Evolutionary conservation across 2,113 vertebrate species (phyloP).

Genomic region (Polyodon spathula): DNA sequence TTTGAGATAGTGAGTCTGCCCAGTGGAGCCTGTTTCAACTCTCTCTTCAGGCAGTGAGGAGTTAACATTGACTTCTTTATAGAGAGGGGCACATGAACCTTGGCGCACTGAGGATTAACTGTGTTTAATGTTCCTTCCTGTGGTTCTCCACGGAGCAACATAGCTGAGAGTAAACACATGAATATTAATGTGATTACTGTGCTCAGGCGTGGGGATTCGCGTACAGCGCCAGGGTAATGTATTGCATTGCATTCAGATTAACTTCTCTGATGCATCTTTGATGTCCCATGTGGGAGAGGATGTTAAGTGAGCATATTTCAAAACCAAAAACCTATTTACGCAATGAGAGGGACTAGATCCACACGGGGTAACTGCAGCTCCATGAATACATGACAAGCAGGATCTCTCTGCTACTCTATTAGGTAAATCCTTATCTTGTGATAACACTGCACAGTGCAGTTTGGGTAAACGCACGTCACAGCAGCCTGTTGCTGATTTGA

Average conservation of each 20-base stretch:
- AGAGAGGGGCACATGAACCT: not conserved
- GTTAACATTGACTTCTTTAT: not conserved
- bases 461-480: too few relatives aligned
- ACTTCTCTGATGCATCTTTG: not conserved
- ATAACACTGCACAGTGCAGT: too few relatives aligned
- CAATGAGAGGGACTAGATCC: conserved; percentile 2
- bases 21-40: too few relatives aligned
- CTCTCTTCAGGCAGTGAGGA: not conserved
- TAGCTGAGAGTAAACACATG: not conserved
- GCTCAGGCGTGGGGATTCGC: not conserved
- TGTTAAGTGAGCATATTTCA: conserved; percentile 16
- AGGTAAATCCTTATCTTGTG: too few relatives aligned
- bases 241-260: not conserved
- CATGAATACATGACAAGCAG: too few relatives aligned
- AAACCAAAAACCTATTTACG: conserved; percentile 8
- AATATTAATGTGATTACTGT: conserved; percentile 7
- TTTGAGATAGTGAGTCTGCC: too few relatives aligned
- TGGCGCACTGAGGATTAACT: not conserved
- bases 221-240: not conserved
- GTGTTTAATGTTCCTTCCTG: not conserved
- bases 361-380: not conserved
- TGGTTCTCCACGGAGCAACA: not conserved
- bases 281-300: conserved; percentile 5
- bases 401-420: too few relatives aligned
- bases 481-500: too few relatives aligned